These are phyloP conservation scores for Drosophila ercepeae DNA, from an alignment of 1,140 invertebrate species.

Conservation along the genomic window DNA sequence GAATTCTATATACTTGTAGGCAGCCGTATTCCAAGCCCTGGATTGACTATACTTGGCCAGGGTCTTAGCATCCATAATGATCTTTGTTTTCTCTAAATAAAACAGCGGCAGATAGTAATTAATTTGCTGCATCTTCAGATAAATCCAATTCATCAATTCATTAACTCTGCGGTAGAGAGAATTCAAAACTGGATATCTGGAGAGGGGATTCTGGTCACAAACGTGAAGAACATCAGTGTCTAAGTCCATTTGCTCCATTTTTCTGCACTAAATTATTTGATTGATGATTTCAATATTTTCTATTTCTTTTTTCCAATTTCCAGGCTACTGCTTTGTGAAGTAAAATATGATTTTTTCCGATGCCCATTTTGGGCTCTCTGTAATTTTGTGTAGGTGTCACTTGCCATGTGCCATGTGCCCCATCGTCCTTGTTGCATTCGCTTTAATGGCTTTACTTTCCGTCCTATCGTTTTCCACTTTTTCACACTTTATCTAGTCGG, in stretches of 20 bases:
- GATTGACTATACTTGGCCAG: constrained; percentile 6
- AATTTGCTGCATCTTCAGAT: not conserved
- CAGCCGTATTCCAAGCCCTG: constrained; percentile 3
- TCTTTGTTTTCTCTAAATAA: not conserved
- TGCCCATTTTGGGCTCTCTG: not conserved
- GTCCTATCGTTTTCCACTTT: constrained; percentile 35
- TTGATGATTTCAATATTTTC: not conserved
- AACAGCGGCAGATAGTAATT: not conserved
- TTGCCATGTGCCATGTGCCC: not conserved
- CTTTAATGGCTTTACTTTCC: constrained; percentile 50
- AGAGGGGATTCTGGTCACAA: not conserved
- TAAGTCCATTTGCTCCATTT: not conserved
- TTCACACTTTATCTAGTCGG: constrained; percentile 50
- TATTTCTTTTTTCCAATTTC: not conserved
- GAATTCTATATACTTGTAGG: constrained; percentile 1
- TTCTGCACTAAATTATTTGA: not conserved
- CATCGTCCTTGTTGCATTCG: constrained; percentile 25
- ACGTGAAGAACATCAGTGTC: not conserved
- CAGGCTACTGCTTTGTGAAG: not conserved
- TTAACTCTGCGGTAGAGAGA: not conserved
- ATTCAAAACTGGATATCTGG: not conserved
- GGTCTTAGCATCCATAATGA: not conserved
- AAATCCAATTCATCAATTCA: not conserved
- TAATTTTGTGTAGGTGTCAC: not conserved
- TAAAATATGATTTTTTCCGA: not conserved